Conservation (phyloP, 1,140 invertebrate species). For the Drosophila teissieri region DNA sequence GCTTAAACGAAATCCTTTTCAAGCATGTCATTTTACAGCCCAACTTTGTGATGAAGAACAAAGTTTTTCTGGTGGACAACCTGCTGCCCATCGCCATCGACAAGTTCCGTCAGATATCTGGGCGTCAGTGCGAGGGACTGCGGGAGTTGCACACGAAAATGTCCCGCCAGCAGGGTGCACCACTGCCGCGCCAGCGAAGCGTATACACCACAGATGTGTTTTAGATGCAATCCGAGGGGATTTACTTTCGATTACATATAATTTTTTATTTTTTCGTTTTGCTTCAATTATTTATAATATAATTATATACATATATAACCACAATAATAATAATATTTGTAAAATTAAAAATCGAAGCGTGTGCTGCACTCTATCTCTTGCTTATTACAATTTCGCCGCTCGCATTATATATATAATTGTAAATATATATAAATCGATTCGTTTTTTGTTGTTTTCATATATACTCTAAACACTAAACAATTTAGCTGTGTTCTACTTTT, state of each 20-base stretch:
- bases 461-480: constrained; percentile 78
- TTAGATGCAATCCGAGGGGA: constrained; percentile 27
- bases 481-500: constrained; percentile 58
- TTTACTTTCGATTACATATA: constrained; percentile 82
- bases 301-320: constrained; percentile 85
- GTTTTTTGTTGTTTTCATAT: constrained; percentile 26
- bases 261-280: constrained; percentile 79
- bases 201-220: constrained; percentile 83
- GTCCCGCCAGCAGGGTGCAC: constrained; percentile 67
- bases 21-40: constrained; percentile 46
- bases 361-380: constrained; percentile 80
- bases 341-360: constrained; percentile 84
- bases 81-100: constrained; percentile 77
- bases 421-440: constrained; percentile 64
- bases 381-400: constrained; percentile 72
- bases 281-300: constrained; percentile 84
- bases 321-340: constrained; percentile 83
- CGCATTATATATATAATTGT: constrained; percentile 63
- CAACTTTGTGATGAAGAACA: constrained; percentile 83
- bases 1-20: background rate
- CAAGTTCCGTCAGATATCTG: constrained; percentile 72
- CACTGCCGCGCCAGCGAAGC: constrained; percentile 79
- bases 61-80: constrained; percentile 78
- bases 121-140: constrained; percentile 63
- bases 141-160: constrained; percentile 68